Conservation (phyloP, 1,140 invertebrate species). For the Magallana gigas region DNA sequence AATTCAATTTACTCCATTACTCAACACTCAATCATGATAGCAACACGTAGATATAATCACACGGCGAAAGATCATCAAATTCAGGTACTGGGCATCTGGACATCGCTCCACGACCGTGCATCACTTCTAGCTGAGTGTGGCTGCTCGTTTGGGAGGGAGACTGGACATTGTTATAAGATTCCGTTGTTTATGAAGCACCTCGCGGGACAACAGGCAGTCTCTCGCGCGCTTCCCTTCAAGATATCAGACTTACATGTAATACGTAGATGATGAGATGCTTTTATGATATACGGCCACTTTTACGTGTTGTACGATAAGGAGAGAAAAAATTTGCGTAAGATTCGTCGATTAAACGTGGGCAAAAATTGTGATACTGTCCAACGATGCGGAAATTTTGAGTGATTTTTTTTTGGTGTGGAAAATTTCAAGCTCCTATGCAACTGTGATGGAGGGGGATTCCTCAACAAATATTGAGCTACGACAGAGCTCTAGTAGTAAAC, state of each 20-base stretch:
- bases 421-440: not conserved
- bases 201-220: slow-evolving; percentile 14
- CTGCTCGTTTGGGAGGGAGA: not conserved
- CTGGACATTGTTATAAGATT: slow-evolving; percentile 30
- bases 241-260: slow-evolving; percentile 34
- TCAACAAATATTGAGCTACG: slow-evolving; percentile 2
- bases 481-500: slow-evolving; percentile 14
- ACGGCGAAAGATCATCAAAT: slow-evolving; percentile 1
- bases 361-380: not conserved
- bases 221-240: not conserved
- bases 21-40: not conserved
- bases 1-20: slow-evolving; percentile 21
- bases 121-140: not conserved
- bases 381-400: not conserved
- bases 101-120: not conserved
- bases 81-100: not conserved
- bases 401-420: not conserved
- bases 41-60: slow-evolving; percentile 18
- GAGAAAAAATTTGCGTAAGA: not conserved
- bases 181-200: slow-evolving; percentile 21
- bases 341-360: not conserved
- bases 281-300: slow-evolving; percentile 31
- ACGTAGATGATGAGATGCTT: not conserved
- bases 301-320: not conserved
- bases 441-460: slow-evolving; percentile 6